Conservation (phyloP, 2,113 vertebrate genomes). For the Bufo bufo region DNA sequence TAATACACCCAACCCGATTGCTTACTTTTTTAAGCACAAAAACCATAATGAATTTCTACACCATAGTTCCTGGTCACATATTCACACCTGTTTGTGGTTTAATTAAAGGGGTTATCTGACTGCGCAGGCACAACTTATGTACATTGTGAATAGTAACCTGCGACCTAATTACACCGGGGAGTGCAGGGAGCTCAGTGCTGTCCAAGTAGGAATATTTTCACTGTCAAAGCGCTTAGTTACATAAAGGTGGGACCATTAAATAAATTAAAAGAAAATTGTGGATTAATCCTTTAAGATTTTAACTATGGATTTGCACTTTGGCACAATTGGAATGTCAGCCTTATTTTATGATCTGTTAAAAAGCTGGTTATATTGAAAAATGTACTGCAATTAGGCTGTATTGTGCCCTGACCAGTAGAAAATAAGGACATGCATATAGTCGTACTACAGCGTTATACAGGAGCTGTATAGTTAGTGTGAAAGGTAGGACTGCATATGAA, state of each 20-base stretch:
- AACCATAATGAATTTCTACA: not conserved
- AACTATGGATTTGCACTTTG: not conserved
- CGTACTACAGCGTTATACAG: too few species aligned
- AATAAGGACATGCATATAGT: too few species aligned
- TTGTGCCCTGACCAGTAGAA: not conserved
- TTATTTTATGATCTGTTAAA: not conserved
- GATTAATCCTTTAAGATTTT: not conserved
- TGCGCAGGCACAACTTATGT: too few species aligned
- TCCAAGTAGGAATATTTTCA: too few species aligned
- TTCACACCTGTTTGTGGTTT: not conserved
- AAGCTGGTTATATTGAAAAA: not conserved
- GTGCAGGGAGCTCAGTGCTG: too few species aligned
- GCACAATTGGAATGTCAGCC: not conserved
- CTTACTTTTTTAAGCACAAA: not conserved
- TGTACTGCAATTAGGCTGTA: not conserved
- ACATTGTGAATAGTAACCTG: too few species aligned
- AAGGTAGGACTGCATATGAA: not conserved
- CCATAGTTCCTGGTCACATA: not conserved
- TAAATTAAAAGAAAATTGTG: too few species aligned
- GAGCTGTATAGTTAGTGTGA: too few species aligned
- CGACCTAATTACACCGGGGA: too few species aligned
- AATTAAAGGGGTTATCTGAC: too few species aligned
- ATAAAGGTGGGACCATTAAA: too few species aligned
- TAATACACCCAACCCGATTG: not conserved
- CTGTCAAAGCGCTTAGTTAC: too few species aligned